These are phyloP conservation scores for Rhagologus leucostigma DNA, from an alignment of 2,113 vertebrate genomes.

Conservation along the genomic window DNA sequence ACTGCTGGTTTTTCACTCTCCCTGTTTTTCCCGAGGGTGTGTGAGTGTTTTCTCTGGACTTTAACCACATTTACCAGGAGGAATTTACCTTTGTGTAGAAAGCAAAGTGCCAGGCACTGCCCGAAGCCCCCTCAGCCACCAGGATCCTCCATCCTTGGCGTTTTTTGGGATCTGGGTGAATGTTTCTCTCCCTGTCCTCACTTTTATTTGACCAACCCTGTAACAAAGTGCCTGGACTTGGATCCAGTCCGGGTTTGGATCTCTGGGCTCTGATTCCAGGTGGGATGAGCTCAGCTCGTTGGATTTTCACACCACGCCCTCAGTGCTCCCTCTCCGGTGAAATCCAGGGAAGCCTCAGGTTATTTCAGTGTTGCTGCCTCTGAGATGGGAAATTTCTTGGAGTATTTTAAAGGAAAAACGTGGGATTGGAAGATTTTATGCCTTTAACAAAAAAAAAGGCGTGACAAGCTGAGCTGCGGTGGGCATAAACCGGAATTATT, in stretches of 20 bases:
- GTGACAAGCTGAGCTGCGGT: not conserved
- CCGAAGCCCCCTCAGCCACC: not conserved
- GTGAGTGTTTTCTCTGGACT: not conserved
- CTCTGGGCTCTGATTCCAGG: not conserved
- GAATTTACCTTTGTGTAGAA: not conserved
- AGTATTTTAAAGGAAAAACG: not conserved
- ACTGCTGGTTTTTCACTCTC: not conserved
- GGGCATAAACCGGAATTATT: not conserved
- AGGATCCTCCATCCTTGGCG: not conserved
- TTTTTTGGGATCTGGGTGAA: not conserved
- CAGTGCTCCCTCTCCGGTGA: fast-evolving
- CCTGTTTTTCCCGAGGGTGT: not conserved
- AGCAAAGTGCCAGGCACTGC: not conserved
- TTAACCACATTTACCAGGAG: not conserved
- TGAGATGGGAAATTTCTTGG: not conserved
- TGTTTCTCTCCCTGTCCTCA: not conserved
- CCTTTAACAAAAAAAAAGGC: not conserved
- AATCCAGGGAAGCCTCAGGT: not conserved
- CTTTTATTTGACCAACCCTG: not conserved
- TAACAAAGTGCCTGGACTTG: not conserved
- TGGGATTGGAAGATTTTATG: not conserved
- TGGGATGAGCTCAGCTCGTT: not conserved
- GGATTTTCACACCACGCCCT: not conserved
- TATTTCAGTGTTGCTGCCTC: not conserved
- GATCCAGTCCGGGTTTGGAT: not conserved